These are phyloP conservation scores for Microtus oregoni DNA, from an alignment of 2,113 vertebrate species.

Conservation along the genomic window DNA sequence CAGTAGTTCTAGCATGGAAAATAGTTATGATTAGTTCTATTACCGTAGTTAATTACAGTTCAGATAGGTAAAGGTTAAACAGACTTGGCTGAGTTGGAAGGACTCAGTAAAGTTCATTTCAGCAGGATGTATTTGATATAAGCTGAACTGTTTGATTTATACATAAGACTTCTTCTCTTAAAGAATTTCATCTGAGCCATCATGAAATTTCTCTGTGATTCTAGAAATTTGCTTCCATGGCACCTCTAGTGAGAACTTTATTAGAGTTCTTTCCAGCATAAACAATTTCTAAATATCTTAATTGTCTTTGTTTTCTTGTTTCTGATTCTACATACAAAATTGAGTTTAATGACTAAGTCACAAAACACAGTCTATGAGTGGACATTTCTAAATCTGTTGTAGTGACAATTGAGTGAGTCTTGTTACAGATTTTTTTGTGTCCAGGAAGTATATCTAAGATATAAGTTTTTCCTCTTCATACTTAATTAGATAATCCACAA, in stretches of 20 bases:
- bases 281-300: background rate
- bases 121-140: background rate
- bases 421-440: background rate
- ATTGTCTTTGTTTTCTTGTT: background rate
- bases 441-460: too few relatives aligned
- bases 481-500: background rate
- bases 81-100: background rate
- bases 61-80: constrained; percentile 37
- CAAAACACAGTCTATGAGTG: background rate
- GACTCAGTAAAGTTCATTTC: background rate
- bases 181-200: constrained; percentile 12
- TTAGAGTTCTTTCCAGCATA: background rate
- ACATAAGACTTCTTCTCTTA: background rate
- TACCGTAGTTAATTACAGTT: constrained; percentile 8
- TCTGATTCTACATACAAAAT: background rate
- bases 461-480: background rate
- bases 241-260: background rate
- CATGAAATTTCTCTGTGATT: background rate
- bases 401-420: background rate
- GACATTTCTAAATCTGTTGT: background rate
- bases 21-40: background rate
- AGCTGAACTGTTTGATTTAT: background rate
- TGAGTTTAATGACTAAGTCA: background rate
- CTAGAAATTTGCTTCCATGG: background rate
- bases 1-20: background rate